Conservation (phyloP, 1,140 invertebrate species). For the Heliconius nattereri region DNA sequence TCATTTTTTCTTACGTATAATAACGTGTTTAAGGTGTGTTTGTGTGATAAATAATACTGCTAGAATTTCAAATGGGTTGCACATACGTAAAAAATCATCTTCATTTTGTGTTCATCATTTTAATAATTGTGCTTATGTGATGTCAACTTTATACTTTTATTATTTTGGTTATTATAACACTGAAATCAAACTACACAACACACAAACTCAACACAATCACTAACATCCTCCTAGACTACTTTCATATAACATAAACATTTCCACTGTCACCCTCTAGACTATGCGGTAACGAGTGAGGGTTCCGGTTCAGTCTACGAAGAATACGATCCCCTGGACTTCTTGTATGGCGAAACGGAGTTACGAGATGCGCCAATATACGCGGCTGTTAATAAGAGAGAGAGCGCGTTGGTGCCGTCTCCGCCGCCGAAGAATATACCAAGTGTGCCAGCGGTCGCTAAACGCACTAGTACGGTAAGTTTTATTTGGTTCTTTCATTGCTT, state of each 20-base stretch:
- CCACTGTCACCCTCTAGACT: not conserved
- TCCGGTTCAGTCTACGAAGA: conserved; percentile 90
- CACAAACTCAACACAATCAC: not conserved
- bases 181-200: not conserved
- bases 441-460: conserved; percentile 60
- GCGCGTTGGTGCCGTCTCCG: conserved; percentile 82
- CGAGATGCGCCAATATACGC: conserved; percentile 90
- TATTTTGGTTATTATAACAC: not conserved
- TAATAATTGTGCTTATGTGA: not conserved
- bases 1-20: not conserved
- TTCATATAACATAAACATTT: not conserved
- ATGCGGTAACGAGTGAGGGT: conserved; percentile 80
- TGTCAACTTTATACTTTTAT: not conserved
- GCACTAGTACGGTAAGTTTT: conserved; percentile 61
- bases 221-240: not conserved
- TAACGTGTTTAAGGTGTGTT: not conserved
- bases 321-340: conserved; percentile 93
- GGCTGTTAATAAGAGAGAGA: conserved; percentile 86
- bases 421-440: conserved; percentile 78
- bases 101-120: not conserved
- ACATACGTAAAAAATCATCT: not conserved
- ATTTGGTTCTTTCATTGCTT: not conserved
- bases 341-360: conserved; percentile 88
- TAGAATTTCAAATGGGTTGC: not conserved
- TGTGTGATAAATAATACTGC: not conserved